phyloP scores from a whole-genome alignment of 2,888 invertebrate genomes.

The Caenorhabditis imperialis region DNA sequence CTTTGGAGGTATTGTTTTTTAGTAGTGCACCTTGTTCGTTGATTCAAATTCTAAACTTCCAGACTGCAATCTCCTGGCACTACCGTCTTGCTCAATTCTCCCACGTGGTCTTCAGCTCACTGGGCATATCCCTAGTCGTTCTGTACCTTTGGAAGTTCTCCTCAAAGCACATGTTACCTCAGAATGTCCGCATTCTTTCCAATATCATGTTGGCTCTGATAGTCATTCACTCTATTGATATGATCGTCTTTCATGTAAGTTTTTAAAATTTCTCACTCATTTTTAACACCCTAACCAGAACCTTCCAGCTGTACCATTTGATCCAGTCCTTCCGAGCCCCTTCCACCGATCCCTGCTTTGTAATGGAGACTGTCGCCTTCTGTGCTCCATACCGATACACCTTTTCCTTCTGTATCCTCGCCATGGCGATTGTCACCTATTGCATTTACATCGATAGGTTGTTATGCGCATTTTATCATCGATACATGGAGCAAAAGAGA shows the following conservation, averaged over 20 bases:
- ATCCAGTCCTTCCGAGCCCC: conserved; percentile 9
- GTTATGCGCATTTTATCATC: conserved; percentile 27
- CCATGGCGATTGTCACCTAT: conserved; percentile 29
- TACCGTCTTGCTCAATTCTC: conserved; percentile 45
- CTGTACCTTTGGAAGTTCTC: conserved; percentile 11
- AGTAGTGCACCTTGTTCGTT: not conserved
- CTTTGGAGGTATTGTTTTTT: conserved; percentile 24
- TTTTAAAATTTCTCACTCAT: not conserved
- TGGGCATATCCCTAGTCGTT: conserved; percentile 4
- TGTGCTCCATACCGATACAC: conserved; percentile 49
- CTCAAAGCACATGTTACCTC: conserved; percentile 27
- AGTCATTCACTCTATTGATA: conserved; percentile 40
- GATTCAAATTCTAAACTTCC: too few species aligned
- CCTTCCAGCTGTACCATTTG: conserved; percentile 37
- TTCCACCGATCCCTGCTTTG: conserved; percentile 21
- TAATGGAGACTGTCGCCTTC: conserved; percentile 39
- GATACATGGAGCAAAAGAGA: conserved; percentile 25
- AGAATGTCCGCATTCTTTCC: conserved; percentile 36
- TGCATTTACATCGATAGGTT: conserved; percentile 43
- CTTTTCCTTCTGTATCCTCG: conserved; percentile 30
- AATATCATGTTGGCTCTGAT: conserved; percentile 34
- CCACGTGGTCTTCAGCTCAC: conserved; percentile 36
- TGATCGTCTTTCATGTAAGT: conserved; percentile 49
- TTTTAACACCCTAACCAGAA: too few species aligned
- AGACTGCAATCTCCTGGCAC: conserved; percentile 48